Evolutionary conservation across 1,140 invertebrate genomes (phyloP).

Genomic region (Cydia pomonella): DNA sequence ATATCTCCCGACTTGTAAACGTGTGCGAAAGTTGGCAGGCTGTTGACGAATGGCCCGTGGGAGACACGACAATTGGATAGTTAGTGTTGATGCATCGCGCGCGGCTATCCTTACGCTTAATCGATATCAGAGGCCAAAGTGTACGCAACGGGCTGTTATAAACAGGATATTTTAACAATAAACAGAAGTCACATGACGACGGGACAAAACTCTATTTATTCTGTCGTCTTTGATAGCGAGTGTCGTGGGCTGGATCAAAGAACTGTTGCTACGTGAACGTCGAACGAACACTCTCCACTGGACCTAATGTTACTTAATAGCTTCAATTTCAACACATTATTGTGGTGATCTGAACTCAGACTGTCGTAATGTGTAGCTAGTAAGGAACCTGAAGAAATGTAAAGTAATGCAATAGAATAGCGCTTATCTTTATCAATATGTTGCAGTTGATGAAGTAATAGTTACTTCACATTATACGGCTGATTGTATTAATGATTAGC

Average conservation of each 20-base stretch:
- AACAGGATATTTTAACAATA: constrained; percentile 32
- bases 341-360: neutral
- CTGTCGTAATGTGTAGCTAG: neutral
- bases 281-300: neutral
- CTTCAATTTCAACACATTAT: neutral
- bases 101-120: constrained; percentile 27
- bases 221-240: neutral
- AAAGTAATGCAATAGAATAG: neutral
- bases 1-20: constrained; percentile 34
- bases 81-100: constrained; percentile 31
- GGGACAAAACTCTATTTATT: neutral
- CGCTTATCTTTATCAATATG: constrained; percentile 7
- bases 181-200: constrained; percentile 4
- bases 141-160: neutral
- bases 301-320: neutral
- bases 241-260: neutral
- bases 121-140: constrained; percentile 27
- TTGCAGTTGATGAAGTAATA: neutral
- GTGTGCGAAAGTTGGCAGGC: constrained; percentile 61
- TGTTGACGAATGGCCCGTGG: constrained; percentile 56
- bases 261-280: neutral
- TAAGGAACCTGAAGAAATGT: constrained; percentile 2
- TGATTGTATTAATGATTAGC: neutral
- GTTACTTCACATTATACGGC: neutral
- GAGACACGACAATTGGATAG: constrained; percentile 58